Base-by-base conservation (phyloP, 2,888 invertebrate species). In the Agrochola litura region DNA sequence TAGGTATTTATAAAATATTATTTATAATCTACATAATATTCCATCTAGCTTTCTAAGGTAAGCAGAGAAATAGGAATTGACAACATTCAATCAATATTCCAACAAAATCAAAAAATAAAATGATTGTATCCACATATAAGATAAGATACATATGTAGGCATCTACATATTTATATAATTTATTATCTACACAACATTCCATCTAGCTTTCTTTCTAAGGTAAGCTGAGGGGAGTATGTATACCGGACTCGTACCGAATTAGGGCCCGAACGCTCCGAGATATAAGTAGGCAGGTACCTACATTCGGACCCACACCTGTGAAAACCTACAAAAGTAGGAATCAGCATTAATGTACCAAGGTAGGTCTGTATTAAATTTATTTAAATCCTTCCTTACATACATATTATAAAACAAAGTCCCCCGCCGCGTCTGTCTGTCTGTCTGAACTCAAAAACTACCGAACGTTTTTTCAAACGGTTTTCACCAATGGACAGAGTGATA, bases 291-390 rank as follows among this genome's bases (percentile, higher is more conserved):
- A 43, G n/a, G 65, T 43, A 43, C 41, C 16, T 43, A 65, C 9
- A n/a, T 65, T 16, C 3, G 46, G 65, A 46, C 46, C 63, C 41
- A 63, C 63, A 64, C n/a, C 65, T 65, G 43, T 65, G 41, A 65
- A 46, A 65, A 25, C 6, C 65, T 65, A 46, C 10, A 65, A 25
- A 43, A 46, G n/a, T 46, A 25, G 43, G 43, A 46, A 65, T 43
- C 16, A 43, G 10, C n/a, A 65, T 25, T 65, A 41, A n/a, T 43
- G 43, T 46, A 41, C 14, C 8, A 9, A 43, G n/a, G 16, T 64
- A 43, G 14, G n/a, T n/a, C 37, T 43, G 9, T 64, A 64, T 41
- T 64, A n/a, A 30, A 37, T 37, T 37, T 37, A 37, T 37, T 37
- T 37, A 37, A 37, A 37, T 30, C 30, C 30, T 30, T 30, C 30